Conservation (phyloP, 2,113 vertebrate genomes). For the Tragulus kanchil region DNA sequence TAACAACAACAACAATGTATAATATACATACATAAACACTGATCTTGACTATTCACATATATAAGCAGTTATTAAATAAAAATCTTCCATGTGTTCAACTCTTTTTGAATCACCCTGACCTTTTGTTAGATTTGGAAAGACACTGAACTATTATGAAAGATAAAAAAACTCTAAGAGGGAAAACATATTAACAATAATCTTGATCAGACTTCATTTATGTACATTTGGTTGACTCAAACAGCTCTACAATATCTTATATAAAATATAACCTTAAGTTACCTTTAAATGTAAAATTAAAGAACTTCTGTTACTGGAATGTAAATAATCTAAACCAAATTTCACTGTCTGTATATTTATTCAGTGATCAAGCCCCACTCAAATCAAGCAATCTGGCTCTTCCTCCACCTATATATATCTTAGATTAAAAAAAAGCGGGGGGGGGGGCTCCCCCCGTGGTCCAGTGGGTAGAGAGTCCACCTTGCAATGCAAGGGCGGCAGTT, state of each 20-base stretch:
- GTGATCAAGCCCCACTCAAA: neutral
- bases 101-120: constrained; percentile 10
- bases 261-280: constrained; percentile 26
- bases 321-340: neutral
- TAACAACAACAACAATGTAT: neutral
- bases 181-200: neutral
- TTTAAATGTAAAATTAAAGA: constrained; percentile 24
- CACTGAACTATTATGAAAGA: neutral
- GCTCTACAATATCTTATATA: neutral
- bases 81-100: neutral
- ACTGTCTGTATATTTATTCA: neutral
- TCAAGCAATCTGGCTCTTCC: neutral
- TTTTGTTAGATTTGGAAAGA: constrained; percentile 35
- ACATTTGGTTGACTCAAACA: constrained; percentile 32
- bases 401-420: neutral
- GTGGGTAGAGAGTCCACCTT: too few species aligned
- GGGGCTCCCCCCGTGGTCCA: too few species aligned
- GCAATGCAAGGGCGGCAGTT: too few species aligned
- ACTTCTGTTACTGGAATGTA: constrained; percentile 19
- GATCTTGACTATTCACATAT: constrained; percentile 23
- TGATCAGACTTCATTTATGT: neutral
- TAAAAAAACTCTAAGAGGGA: constrained; percentile 3
- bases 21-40: neutral
- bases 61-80: constrained; percentile 28
- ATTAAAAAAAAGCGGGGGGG: neutral